Conservation (phyloP, 2,113 vertebrate genomes). For the Leptosomus discolor region DNA sequence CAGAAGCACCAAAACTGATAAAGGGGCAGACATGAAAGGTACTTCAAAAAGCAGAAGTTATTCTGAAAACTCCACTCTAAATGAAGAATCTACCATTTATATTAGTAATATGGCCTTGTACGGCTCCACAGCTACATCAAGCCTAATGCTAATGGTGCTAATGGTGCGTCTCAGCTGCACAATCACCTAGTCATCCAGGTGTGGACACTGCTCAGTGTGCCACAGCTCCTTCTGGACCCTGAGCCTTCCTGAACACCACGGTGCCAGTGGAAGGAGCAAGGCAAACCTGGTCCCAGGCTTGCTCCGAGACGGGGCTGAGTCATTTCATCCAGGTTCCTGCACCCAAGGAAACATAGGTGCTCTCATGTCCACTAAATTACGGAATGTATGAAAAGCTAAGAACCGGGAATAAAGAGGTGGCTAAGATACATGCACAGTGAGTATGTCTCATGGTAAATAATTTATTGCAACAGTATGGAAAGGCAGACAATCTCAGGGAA, state of each 20-base stretch:
- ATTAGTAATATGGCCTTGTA: background rate
- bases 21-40: background rate
- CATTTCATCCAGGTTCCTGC: background rate
- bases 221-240: background rate
- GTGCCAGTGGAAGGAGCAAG: background rate
- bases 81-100: background rate
- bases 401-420: background rate
- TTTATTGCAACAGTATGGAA: background rate
- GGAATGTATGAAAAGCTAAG: background rate
- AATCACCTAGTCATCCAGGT: background rate
- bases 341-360: background rate
- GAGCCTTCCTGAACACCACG: background rate
- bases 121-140: background rate
- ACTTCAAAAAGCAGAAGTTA: background rate
- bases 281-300: background rate
- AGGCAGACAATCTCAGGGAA: background rate
- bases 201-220: background rate
- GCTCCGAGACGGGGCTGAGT: background rate
- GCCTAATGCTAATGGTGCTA: background rate
- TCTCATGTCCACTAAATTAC: background rate
- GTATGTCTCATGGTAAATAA: background rate
- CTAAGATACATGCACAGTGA: background rate
- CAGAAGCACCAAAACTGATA: background rate
- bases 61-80: background rate
- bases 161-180: background rate